Conservation (phyloP, 2,888 invertebrate species). For the Hecatera dysodea region DNA sequence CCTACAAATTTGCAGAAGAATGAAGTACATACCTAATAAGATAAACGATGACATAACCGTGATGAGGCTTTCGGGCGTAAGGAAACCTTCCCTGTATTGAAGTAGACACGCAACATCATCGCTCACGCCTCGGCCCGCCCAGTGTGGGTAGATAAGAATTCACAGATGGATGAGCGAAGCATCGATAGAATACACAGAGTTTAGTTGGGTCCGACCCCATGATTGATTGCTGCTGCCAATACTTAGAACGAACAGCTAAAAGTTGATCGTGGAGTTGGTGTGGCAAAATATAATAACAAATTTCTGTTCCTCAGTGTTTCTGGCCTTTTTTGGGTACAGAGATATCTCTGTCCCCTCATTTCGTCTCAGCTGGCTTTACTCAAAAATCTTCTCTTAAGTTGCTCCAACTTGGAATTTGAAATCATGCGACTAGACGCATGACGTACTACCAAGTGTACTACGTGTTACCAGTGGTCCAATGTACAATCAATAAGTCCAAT, state of each 20-base stretch:
- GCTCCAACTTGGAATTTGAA: not conserved
- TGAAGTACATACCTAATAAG: conserved; percentile 52
- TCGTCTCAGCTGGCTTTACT: not conserved
- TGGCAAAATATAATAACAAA: conserved; percentile 12
- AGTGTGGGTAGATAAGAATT: conserved; percentile 85
- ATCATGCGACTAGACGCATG: too few species aligned
- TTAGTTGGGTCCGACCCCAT: conserved; percentile 77
- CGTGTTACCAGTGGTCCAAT: too few species aligned
- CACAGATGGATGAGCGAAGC: conserved; percentile 84
- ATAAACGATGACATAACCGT: conserved; percentile 63
- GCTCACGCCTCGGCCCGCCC: conserved; percentile 80
- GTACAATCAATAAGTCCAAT: too few species aligned
- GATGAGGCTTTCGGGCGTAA: conserved; percentile 56
- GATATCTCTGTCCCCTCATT: not conserved
- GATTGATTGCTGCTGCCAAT: conserved; percentile 81
- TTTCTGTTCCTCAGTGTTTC: not conserved
- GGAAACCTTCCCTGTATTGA: conserved; percentile 71
- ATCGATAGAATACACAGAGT: conserved; percentile 86
- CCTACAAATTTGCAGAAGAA: conserved; percentile 23
- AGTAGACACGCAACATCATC: conserved; percentile 83
- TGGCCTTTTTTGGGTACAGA: not conserved
- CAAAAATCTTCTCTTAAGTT: not conserved
- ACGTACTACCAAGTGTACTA: too few species aligned
- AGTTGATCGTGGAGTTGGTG: conserved; percentile 56
- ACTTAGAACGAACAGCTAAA: conserved; percentile 77